Base-by-base conservation (phyloP, 1,140 invertebrate species). In the Aleiodes sp. region DNA sequence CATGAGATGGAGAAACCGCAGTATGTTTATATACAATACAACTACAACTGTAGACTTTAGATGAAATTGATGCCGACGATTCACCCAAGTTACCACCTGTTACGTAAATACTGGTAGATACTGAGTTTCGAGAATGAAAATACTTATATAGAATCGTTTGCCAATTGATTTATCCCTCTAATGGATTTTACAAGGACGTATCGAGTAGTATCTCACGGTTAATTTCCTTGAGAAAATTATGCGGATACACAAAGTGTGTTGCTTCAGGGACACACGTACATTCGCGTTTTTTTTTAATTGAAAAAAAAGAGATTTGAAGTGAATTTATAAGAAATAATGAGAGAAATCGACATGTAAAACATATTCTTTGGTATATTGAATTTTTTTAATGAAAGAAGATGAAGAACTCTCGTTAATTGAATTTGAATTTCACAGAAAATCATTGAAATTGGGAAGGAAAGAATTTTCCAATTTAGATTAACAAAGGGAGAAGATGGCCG, bases 21-120 rank as follows among this genome's bases (percentile, higher is more conserved):
- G 46, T 24, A 52, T 52, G 46, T 52, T 52, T 52, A 52, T 16
- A 52, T 26, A 52, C 46, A n/a, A n/a, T n/a, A 52, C 46, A 52
- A 52, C 46, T 52, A 52, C n/a, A n/a, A n/a, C 21, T 52, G 46
- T 52, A 52, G 12, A 52, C 46, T 52, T 52, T 52, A 21, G 46
- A 52, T 21, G 16, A 21, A 52, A 52, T 52, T 52, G 46, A 52
- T 52, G 46, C 21, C 16, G 46, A 24, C 46, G 46, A 52, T 52
- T 52, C 46, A 52, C 10, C 21, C 16, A 52, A 74, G 79, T 75
- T n/a, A 75, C 78, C 78, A 82, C 80, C 78, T 80, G 80, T 82
- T 83, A 83, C 81, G 78, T 80, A 80, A 83, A 78, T 75, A 77
- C 76, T 71, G 76, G 75, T n/a, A n/a, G n/a, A n/a, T 68, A 72